Base-by-base conservation (phyloP, 2,888 invertebrate genomes). In the Drosophila sordidula region DNA sequence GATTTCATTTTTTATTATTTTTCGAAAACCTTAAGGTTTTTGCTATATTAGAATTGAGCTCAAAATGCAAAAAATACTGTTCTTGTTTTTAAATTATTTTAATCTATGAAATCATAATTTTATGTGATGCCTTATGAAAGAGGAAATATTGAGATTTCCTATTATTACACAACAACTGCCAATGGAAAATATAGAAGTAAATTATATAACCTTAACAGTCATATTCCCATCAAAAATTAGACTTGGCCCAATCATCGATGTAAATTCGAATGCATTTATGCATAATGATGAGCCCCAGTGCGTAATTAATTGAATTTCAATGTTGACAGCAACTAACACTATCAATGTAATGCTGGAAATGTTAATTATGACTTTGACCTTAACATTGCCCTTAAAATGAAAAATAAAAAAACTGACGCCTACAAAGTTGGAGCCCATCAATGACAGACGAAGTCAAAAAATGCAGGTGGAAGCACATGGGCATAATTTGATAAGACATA, bases 331-430 rank as follows among this genome's bases (percentile, higher is more conserved):
- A 16, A 14, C 29, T 12, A 36, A 18, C 8, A 9, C 6, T 18
- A 45, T 57, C 67, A 78, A 65, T 81, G 79, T 79, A 81, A 85
- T 61, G 39, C 25, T 67, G 14, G 50, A 72, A 56, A 45, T 77
- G 62, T 63, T 59, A 46, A 78, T 63, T 62, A 64, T 56, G 29
- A 57, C 70, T 63, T 66, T 84, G 87, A 49, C 82, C 87, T 87
- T 87, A 89, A 89, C 85, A 85, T 89, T 85, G 87, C 76, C 89
- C 78, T 87, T 88, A 76, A 66, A 50, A 52, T 14, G 1, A 16
- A 16, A 14, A 16, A 4, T 12, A 57, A 54, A 16, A 41, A 47
- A 79, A 50, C 29, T 25, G 18, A 42, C 16, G 56, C 45, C 50
- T 66, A 44, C 47, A 75, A 66, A 51, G 46, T 5, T 18, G 26